phyloP scores from a whole-genome alignment of 2,888 invertebrate species.

The Cheilosia impressa region DNA sequence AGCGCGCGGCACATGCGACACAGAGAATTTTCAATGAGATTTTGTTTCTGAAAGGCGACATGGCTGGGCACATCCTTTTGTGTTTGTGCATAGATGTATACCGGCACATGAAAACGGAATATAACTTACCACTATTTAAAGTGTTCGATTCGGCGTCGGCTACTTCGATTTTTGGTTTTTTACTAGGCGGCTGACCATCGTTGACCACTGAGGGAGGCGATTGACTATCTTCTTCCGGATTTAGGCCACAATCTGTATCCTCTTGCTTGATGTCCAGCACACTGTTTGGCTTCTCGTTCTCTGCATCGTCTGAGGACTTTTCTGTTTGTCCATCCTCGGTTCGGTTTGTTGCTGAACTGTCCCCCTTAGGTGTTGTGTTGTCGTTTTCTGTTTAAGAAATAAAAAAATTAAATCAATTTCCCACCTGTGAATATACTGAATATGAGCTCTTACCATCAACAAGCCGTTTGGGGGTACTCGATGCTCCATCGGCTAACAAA shows the following conservation, averaged over 20 bases:
- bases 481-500: constrained; percentile 91
- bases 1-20: constrained; percentile 56
- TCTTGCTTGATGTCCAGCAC: constrained; percentile 79
- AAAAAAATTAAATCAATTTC: too few relatives aligned
- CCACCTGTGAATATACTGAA: not conserved
- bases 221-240: constrained; percentile 73
- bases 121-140: constrained; percentile 92
- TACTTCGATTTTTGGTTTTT: constrained; percentile 91
- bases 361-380: constrained; percentile 86
- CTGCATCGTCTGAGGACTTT: constrained; percentile 83
- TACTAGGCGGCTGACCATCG: constrained; percentile 84
- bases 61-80: not conserved
- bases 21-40: constrained; percentile 72
- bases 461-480: constrained; percentile 90
- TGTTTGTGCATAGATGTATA: constrained; percentile 5
- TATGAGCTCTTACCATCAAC: constrained; percentile 85
- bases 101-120: not conserved
- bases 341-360: constrained; percentile 70
- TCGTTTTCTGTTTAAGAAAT: constrained; percentile 83
- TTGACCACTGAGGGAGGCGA: constrained; percentile 53
- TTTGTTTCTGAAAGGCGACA: constrained; percentile 28
- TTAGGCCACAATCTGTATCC: constrained; percentile 66
- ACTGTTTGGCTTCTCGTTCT: constrained; percentile 73
- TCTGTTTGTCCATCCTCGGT: constrained; percentile 77
- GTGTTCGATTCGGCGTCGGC: constrained; percentile 96